A percentile compares a stretch with the other conserved stretches of the same genome.
Evolutionary conservation across 2,797 vertebrate species (phyloP).

Genomic region (Sphenopsis melanotis): DNA sequence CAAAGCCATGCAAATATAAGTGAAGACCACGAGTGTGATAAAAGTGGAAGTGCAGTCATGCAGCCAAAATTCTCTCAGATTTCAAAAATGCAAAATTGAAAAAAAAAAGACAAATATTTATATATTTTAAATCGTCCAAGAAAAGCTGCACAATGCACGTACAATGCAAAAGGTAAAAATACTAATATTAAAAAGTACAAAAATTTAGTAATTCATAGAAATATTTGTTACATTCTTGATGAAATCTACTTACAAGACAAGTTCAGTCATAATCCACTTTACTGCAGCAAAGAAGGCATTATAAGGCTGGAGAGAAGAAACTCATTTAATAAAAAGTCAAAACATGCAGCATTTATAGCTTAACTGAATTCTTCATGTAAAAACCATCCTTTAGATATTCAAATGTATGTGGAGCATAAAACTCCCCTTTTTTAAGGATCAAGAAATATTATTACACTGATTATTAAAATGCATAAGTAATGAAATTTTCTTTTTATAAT

Average conservation of each 20-base stretch:
- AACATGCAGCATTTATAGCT: conserved; percentile 20
- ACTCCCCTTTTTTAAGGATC: background rate
- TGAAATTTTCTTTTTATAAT: conserved; percentile 50
- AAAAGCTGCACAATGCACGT: background rate
- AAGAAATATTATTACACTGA: conserved; percentile 16
- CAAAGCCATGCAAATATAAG: conserved; percentile 59
- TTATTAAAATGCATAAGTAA: conserved; percentile 16
- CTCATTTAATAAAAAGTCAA: conserved; percentile 58
- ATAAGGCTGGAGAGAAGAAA: conserved; percentile 87
- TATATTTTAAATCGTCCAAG: background rate
- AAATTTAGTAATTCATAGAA: background rate
- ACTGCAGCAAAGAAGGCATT: conserved; percentile 88
- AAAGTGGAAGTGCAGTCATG: conserved; percentile 43
- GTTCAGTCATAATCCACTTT: conserved; percentile 95
- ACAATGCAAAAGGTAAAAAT: background rate
- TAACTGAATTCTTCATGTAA: conserved; percentile 50
- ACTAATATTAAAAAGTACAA: background rate
- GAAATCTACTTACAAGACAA: conserved; percentile 90
- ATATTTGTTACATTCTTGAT: background rate
- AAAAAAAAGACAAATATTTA: background rate
- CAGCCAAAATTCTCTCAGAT: conserved; percentile 5
- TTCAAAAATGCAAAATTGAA: background rate
- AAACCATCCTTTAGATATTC: conserved; percentile 47
- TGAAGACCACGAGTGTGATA: background rate
- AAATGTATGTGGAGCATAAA: conserved; percentile 35